Conservation (phyloP, 2,888 invertebrate species). For the Brachylomia viminalis region DNA sequence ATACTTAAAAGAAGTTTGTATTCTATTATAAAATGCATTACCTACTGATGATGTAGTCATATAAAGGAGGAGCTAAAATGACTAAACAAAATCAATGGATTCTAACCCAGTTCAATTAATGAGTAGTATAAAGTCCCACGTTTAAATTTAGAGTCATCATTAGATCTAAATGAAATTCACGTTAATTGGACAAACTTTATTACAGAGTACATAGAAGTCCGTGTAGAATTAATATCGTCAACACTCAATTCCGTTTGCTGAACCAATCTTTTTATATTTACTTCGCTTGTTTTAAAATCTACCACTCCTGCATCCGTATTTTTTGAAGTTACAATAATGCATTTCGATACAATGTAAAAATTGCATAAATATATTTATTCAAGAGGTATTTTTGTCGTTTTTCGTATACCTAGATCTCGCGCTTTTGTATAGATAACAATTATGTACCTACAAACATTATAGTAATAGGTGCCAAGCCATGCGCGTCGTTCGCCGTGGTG, state of each 20-base stretch:
- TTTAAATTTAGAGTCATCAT: conserved; percentile 10
- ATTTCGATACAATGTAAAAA: not conserved
- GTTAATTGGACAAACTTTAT: conserved; percentile 6
- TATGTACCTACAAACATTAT: conserved; percentile 6
- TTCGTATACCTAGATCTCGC: conserved; percentile 4
- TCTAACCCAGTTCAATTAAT: not conserved
- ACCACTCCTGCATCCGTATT: not conserved
- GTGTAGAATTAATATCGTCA: not conserved
- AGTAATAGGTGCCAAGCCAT: conserved; percentile 43
- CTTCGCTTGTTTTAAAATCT: not conserved
- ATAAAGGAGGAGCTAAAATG: conserved; percentile 8
- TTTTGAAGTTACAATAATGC: not conserved
- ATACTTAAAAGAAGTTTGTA: not conserved
- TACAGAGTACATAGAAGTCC: not conserved
- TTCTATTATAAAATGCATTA: not conserved
- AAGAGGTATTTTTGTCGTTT: conserved; percentile 4
- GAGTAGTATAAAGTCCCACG: not conserved
- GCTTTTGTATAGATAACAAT: conserved; percentile 18
- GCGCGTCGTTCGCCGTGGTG: conserved; percentile 46
- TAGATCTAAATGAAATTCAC: conserved; percentile 17
- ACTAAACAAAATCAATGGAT: not conserved
- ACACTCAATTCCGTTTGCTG: not conserved
- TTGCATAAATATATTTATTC: not conserved
- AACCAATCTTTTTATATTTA: not conserved
- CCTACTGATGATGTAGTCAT: not conserved